Evolutionary conservation across 2,113 vertebrate genomes (phyloP), one percentile per base, ranked within the genome.

Genomic region (Engraulis encrasicolus): DNA sequence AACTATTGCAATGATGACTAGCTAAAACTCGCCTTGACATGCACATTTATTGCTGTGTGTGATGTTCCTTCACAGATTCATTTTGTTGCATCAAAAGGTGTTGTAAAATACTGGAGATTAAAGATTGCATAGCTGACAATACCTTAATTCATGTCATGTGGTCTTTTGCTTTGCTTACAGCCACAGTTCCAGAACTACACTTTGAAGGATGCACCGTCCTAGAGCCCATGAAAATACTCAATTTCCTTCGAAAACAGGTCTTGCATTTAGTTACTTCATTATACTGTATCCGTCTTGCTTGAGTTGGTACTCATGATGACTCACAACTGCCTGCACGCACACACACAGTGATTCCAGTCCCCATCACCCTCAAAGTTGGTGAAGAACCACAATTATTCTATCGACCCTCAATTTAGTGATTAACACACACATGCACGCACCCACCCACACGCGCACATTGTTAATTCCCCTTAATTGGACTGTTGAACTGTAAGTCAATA

Each of bases 171-270:
- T 45, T 18, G 85, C 50, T 2, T 20, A 91, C 89, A 92, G 96
- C 94, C 18, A 92, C 92, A 1, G 89, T 98, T 12, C 98, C 98
- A 81, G 86, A 97, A 86, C 91, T 99, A 89, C 86, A 94, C 86
- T 95, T 91, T 86, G 95, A 97, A 85, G 95, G 96, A 54, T 83
- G 78, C 78, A 89, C 93, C 85, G 92, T 99, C 90, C 95, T 95
- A 88, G 96, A 98, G 87, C 97, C 97, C 6, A 89, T 94, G 91
- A 97, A 96, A 89, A 99, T 99, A 92, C 91, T 99, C 45, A 98
- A 95, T 91, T 98, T 96, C 88, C 93, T 99, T 89, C 96, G 98
- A 91, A 98, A 97, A 91, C 96, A 96, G 95, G 98, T 99, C 66
- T 14, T 2, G 17, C 66, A 34, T 23, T 34, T n/a, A 12, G 3